A percentile compares a stretch with the other conserved stretches of the same genome.
Evolutionary conservation across 1,140 invertebrate genomes (phyloP).

Genomic region (Aporrectodea caliginosa): DNA sequence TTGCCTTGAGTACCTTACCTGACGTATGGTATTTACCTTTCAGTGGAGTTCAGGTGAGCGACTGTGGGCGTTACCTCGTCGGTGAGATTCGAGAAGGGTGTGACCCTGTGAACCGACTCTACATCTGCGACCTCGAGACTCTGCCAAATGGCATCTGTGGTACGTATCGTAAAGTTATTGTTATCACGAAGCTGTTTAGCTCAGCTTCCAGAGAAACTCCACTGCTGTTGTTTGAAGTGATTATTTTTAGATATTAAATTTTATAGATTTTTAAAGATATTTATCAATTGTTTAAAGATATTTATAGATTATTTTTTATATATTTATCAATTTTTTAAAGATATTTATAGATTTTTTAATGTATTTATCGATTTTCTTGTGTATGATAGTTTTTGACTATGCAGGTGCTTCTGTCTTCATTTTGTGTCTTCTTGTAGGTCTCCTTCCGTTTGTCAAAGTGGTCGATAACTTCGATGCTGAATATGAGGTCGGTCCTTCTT

Average conservation of each 20-base stretch:
- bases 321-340: no score
- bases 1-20: no score
- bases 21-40: conserved; percentile 41
- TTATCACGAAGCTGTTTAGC: neutral
- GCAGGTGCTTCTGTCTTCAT: no score
- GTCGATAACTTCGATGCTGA: conserved; percentile 88
- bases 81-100: conserved; percentile 75
- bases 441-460: conserved; percentile 62
- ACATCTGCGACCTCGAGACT: conserved; percentile 68
- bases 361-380: neutral
- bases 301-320: no score
- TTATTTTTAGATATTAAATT: neutral
- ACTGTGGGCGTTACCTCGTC: conserved; percentile 85
- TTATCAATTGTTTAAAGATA: neutral
- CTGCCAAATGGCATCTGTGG: conserved; percentile 45
- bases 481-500: conserved; percentile 71
- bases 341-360: no score
- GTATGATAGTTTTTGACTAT: neutral
- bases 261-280: neutral
- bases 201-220: neutral
- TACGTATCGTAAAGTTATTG: conserved; percentile 13
- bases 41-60: conserved; percentile 75
- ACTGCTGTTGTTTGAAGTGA: conserved; percentile 6
- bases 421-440: conserved; percentile 43
- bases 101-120: conserved; percentile 77